Evolutionary conservation across 64 coral and sea anemone species (phyloP), one percentile per base, ranked within the genome.

Genomic region (Dendronephthya gigantea): DNA sequence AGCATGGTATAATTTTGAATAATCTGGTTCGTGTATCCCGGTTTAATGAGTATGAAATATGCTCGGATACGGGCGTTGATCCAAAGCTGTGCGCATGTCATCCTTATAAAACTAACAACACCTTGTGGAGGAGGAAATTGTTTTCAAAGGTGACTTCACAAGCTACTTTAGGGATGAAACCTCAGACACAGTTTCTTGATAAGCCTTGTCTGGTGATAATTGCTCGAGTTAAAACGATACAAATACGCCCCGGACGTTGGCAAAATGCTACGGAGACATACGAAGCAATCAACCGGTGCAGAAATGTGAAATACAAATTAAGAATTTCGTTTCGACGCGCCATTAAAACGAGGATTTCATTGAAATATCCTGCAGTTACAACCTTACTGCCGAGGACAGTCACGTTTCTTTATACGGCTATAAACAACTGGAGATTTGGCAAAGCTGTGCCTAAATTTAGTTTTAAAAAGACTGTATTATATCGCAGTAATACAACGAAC

Each of bases 351-450:
- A 39, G 35, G 9, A 86, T 92, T 27, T 93, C 95, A 0, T 11
- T 29, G 19, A 69, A 86, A 9, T 19, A 89, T 27, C 95, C 95
- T 29, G 22, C 91, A 55, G 47, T 89, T 88, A 58, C 92, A 38
- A 81, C 65, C 12, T 27, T 88, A 8, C 86, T 90, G 12, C 95
- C 95, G 45, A 83, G 84, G 49, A 90, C 87, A 35, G 76, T 98
- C 17, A 68, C 75, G 34, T 98, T 91, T 40, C 33, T 91, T 11
- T 68, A 83, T 13, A 50, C 92, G 15, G 92, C 88, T 68, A 62
- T 91, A 39, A 66, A 93, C 48, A 90, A 14, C 0, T 93, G 95
- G 92, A 93, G 90, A 68, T 98, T 89, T 41, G 55, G 55, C 19
- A 62, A 5, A 22, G 19, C 25, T 62, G 12, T 62, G 8, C 55